Base-by-base conservation (phyloP, 2,888 invertebrate species). In the Seira ritae region DNA sequence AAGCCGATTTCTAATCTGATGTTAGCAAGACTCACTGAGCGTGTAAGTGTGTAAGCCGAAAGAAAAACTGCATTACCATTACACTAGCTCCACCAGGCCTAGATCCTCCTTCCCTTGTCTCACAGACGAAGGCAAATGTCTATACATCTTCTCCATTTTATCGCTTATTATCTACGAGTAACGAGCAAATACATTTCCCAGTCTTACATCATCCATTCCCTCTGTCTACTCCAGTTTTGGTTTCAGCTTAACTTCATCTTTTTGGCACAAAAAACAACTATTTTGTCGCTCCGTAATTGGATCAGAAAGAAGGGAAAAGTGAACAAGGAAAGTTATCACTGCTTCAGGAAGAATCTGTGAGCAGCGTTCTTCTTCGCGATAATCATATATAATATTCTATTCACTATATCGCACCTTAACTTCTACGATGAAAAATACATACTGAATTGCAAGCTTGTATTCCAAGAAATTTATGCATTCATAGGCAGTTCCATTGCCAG, bases 271-370 rank as follows among this genome's bases (percentile, higher is more conserved):
- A 67, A 67, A n/a, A 83, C 78, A 83, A 83, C 78, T 79, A 79
- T 84, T 84, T 83, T 84, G 79, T 84, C 79, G 79, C 66, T 71
- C 23, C 50, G 78, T 84, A 84, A 84, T 84, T 84, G 84, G 84
- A 84, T 84, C 84, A 84, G 17, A 50, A 50, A n/a, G 12, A 50
- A 79, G 79, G 75, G n/a, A n/a, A 84, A 83, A 82, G 81, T 76
- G 80, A 31, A 8, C 8, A 50, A 15, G 12, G 50, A 50, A 50
- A 50, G 50, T 50, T 50, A 8, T 50, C 12, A 3, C 12, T 50
- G 2, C 50, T n/a, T 50, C 50, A 50, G 50, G 12, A n/a, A 50
- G 50, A 50, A 50, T n/a, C 50, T 50, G 6, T 50, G 8, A 4
- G 31, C 31, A n/a, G n/a, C 50, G 3, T 50, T 50, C 50, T 50